Conservation (phyloP, 2,113 vertebrate genomes). For the Rhombomys opimus region DNA sequence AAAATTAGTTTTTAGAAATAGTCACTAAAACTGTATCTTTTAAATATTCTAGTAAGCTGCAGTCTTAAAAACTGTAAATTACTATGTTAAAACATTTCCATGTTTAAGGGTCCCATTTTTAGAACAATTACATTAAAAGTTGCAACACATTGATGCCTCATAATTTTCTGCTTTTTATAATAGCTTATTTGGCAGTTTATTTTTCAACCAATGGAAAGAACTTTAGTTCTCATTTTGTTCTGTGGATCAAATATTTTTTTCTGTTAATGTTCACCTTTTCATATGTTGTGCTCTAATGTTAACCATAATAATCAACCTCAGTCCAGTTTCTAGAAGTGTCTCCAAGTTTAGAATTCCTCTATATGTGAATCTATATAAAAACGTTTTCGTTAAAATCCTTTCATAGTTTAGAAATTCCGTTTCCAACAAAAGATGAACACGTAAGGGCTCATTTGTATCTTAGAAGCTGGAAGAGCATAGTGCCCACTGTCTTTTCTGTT, state of each 20-base stretch:
- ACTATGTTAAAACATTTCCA: not conserved
- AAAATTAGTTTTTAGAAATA: conserved; percentile 63
- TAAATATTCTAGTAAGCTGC: conserved; percentile 10
- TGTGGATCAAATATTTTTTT: not conserved
- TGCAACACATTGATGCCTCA: not conserved
- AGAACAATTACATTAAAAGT: conserved; percentile 23
- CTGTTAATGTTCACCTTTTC: not conserved
- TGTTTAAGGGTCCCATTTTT: conserved; percentile 19
- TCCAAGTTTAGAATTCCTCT: not conserved
- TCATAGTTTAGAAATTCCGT: not conserved
- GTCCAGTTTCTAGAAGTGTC: not conserved
- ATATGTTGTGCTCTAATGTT: not conserved
- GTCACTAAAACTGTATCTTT: not conserved
- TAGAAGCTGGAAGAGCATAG: not conserved
- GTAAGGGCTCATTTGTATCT: not conserved
- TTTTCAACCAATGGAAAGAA: conserved; percentile 41
- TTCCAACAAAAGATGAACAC: conserved; percentile 28
- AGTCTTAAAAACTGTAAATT: not conserved
- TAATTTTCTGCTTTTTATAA: not conserved
- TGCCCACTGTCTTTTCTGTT: not conserved
- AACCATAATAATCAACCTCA: not conserved
- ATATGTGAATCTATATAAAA: not conserved
- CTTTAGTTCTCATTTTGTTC: conserved; percentile 1
- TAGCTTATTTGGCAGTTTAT: not conserved
- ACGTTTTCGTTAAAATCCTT: not conserved